Evolutionary conservation across 2,113 vertebrate genomes (phyloP).

Genomic region (Ranitomeya imitator): DNA sequence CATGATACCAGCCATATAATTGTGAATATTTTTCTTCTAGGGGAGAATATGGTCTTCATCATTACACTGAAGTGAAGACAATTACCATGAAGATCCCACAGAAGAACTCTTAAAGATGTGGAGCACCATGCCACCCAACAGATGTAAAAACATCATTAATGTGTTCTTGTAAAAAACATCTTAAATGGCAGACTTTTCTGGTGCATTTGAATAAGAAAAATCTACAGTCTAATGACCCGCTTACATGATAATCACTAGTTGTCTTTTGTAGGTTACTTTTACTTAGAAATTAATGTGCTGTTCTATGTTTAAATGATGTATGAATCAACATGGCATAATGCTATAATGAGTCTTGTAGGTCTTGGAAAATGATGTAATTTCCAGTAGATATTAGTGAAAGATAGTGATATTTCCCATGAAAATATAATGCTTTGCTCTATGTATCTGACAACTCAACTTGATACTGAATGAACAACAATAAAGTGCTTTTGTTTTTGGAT

Average conservation of each 20-base stretch:
- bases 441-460: not conserved
- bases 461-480: not conserved
- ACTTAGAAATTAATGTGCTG: not conserved
- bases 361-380: not conserved
- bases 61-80: conserved; percentile 88
- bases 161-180: not conserved
- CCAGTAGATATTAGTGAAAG: not conserved
- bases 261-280: not conserved
- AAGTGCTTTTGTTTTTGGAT: conserved; percentile 7
- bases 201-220: not conserved
- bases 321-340: not conserved
- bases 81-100: conserved; percentile 86
- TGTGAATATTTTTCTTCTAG: conserved; percentile 64
- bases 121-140: not conserved
- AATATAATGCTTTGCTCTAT: conserved; percentile 16
- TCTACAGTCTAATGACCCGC: not conserved
- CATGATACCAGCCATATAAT: not conserved
- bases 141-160: not conserved
- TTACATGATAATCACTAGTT: not conserved
- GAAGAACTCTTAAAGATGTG: conserved; percentile 80
- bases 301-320: not conserved
- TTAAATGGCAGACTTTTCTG: not conserved
- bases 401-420: conserved; percentile 8
- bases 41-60: conserved; percentile 84
- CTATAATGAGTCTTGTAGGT: not conserved